phyloP scores from a whole-genome alignment of 2,888 invertebrate genomes.

The Folsomia manolachei region DNA sequence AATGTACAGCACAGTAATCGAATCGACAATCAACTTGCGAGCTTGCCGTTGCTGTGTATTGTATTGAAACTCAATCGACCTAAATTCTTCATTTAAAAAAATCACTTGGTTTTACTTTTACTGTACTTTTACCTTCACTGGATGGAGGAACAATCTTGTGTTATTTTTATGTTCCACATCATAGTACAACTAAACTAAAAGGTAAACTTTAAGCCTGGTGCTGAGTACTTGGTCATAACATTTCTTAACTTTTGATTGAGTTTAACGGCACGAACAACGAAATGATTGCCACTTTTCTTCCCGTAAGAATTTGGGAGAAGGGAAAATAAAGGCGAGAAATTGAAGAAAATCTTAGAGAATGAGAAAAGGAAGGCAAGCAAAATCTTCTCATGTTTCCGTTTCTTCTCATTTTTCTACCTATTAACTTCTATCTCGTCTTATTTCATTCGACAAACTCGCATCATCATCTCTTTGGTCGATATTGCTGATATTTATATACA shows the following conservation, averaged over 20 bases:
- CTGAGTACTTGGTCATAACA: background rate
- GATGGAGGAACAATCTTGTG: background rate
- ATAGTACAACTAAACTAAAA: too few relatives aligned
- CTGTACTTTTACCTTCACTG: background rate
- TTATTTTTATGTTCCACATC: background rate
- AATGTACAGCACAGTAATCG: background rate
- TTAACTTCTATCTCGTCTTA: background rate
- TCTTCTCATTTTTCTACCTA: background rate
- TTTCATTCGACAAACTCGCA: background rate
- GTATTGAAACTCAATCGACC: background rate
- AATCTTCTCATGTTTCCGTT: background rate
- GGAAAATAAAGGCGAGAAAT: background rate
- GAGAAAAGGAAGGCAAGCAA: background rate
- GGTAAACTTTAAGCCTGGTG: background rate
- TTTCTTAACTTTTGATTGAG: background rate
- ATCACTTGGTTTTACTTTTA: too few relatives aligned
- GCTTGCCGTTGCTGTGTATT: too few relatives aligned
- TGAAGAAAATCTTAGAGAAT: too few relatives aligned
- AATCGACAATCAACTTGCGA: background rate
- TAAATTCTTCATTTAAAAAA: constrained; percentile 2
- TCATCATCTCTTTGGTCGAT: background rate
- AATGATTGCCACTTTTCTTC: background rate
- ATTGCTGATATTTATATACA: background rate
- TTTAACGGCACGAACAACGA: constrained; percentile 1
- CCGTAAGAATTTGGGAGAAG: background rate